These are phyloP conservation scores for Papilio polytes DNA, from an alignment of 1,140 invertebrate genomes.

Conservation along the genomic window DNA sequence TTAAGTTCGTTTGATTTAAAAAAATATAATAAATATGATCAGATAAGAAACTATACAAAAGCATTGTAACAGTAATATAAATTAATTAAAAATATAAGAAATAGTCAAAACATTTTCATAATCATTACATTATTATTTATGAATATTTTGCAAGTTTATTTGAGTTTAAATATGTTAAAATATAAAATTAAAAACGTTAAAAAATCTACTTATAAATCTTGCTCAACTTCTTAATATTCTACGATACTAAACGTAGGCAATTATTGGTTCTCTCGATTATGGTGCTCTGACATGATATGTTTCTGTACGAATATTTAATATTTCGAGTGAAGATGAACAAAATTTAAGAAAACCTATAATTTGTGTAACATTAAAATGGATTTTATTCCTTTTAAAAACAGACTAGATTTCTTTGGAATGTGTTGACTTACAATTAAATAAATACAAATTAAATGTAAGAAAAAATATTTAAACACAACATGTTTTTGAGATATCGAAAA, in stretches of 20 bases:
- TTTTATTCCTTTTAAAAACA: neutral
- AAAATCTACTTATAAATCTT: constrained; percentile 53
- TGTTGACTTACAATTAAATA: neutral
- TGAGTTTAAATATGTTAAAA: constrained; percentile 1
- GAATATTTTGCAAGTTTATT: constrained; percentile 23
- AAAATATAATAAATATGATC: neutral
- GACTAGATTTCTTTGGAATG: constrained; percentile 19
- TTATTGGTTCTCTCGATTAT: constrained; percentile 41
- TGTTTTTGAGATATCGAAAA: no score
- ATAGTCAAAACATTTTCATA: constrained; percentile 3
- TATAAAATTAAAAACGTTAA: constrained; percentile 37
- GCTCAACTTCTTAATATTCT: constrained; percentile 55
- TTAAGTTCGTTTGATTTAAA: constrained; percentile 61
- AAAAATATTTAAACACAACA: no score
- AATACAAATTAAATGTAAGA: neutral
- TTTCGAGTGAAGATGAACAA: constrained; percentile 61
- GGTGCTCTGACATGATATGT: constrained; percentile 59
- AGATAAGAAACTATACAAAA: constrained; percentile 11
- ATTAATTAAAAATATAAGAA: neutral
- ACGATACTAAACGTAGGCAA: constrained; percentile 30
- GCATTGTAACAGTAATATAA: constrained; percentile 25
- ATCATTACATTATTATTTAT: constrained; percentile 19
- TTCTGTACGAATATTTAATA: constrained; percentile 50
- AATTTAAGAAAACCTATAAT: constrained; percentile 48
- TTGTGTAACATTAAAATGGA: constrained; percentile 7